Base-by-base conservation (phyloP, 2,888 invertebrate genomes). In the Odontomyia ornata region DNA sequence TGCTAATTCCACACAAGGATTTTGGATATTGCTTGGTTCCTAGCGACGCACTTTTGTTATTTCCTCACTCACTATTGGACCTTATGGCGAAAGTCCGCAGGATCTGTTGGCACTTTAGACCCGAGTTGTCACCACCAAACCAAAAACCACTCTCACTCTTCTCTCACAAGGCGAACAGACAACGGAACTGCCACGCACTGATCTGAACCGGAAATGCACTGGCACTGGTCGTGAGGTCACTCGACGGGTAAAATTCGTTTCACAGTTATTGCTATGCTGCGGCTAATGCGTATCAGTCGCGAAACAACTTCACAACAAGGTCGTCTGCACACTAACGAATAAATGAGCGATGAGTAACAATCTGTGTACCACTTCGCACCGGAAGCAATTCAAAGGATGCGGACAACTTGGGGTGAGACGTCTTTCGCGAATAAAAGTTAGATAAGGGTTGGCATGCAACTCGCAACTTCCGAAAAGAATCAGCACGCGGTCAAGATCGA, bases 161-260 rank as follows among this genome's bases (percentile, higher is more conserved):
- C n/a, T n/a, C 23, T 9, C 64, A 47, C n/a, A 18, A 9, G 25
- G 18, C 69, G 46, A 46, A 13, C 25, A 46, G 15, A 47, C 25
- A 47, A 30, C 69, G 69, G 69, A 47, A 43, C 36, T 69, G 69
- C 30, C 69, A 69, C 69, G 67, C 69, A 47, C 46, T 69, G 43
- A 69, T 69, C 69, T 18, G 23, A 25, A 69, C 46, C 69, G 69
- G 69, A 69, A 69, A 69, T 69, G 69, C 69, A 69, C 69, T 69
- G 27, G 69, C 69, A 69, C 65, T 65, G 46, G 46, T 69, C 69
- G 47, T 23, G 25, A 47, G 25, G 69, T 69, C 69, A 69, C 46
- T 25, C 25, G 4, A 30, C 27, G 69, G 25, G 25, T 30, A 15
- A 18, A n/a, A 30, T 7, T 21, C 28, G 28, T 64, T 27, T 30